Conservation (phyloP, 2,797 vertebrate genomes). For the Lepilemur septentrionalis region DNA sequence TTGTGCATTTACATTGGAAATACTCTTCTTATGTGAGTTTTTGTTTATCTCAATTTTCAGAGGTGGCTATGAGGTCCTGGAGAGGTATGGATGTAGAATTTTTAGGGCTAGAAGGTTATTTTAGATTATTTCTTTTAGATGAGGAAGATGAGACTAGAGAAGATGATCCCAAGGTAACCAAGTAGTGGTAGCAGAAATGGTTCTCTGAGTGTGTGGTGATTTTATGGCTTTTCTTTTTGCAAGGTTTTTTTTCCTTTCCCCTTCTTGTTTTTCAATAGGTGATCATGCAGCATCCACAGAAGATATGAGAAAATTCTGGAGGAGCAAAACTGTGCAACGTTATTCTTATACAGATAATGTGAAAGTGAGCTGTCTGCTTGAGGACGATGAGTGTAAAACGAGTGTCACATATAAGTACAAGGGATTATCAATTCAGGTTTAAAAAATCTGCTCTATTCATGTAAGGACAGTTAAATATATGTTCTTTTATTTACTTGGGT, state of each 20-base stretch:
- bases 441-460: neutral
- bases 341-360: neutral
- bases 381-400: neutral
- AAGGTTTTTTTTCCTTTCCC: neutral
- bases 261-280: neutral
- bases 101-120: neutral
- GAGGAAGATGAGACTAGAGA: constrained; percentile 15
- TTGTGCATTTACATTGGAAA: neutral
- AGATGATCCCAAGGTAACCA: neutral
- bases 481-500: constrained; percentile 32
- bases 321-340: neutral
- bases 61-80: neutral
- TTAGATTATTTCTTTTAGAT: constrained; percentile 26
- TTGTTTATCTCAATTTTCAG: neutral
- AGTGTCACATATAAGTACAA: neutral
- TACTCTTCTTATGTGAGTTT: neutral
- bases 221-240: constrained; percentile 10
- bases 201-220: neutral
- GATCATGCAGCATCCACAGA: neutral
- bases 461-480: neutral
- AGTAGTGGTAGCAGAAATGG: neutral
- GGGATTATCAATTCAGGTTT: neutral
- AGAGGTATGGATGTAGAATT: neutral
- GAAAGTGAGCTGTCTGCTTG: neutral
- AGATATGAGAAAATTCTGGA: neutral